phyloP scores from a whole-genome alignment of 2,888 invertebrate genomes.

The Apantesis nais region DNA sequence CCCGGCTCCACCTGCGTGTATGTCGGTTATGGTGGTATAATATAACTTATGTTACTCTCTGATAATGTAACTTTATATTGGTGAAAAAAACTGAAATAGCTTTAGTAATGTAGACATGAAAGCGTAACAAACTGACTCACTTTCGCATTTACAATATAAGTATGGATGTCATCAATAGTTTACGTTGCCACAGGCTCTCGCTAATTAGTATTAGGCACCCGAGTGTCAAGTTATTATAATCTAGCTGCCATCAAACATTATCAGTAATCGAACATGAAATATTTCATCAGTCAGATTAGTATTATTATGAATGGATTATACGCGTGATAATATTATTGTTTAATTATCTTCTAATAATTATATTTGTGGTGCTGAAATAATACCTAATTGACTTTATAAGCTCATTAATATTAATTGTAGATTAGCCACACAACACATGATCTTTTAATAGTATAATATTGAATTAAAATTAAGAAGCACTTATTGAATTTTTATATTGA shows the following conservation, averaged over 20 bases:
- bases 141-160: too few species aligned
- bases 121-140: too few species aligned
- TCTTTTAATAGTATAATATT: not conserved
- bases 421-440: not conserved
- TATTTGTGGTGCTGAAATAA: not conserved
- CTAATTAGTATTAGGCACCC: too few species aligned
- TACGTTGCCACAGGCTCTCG: not conserved
- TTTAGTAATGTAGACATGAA: too few species aligned
- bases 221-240: not conserved
- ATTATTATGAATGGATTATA: not conserved
- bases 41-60: too few species aligned
- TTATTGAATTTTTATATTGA: conserved; percentile 2
- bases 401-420: too few species aligned
- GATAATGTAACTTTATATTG: too few species aligned
- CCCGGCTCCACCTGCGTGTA: too few species aligned
- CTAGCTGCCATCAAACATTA: too few species aligned
- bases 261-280: too few species aligned
- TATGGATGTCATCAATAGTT: not conserved
- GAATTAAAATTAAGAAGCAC: not conserved
- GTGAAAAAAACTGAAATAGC: too few species aligned
- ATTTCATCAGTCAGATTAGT: not conserved
- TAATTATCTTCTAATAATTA: not conserved
- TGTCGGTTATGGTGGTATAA: too few species aligned
- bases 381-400: not conserved
- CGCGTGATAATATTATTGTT: not conserved